Evolutionary conservation across 2,888 invertebrate species (phyloP), one percentile per base, ranked within the genome.

Genomic region (Pyrrhosoma nymphula): DNA sequence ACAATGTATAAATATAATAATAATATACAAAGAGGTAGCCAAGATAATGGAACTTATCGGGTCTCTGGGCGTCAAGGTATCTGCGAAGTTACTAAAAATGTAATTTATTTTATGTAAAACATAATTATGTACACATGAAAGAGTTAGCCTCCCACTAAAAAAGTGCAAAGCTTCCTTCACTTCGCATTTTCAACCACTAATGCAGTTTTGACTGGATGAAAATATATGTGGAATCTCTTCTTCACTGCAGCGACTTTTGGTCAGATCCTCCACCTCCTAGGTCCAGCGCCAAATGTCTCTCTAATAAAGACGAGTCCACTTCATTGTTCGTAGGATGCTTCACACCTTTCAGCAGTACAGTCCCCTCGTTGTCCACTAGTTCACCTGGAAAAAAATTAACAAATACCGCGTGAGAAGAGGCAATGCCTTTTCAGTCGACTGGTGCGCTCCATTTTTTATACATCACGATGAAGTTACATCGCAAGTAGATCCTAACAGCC

Each of bases 201-300:
- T 26, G 23, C 10, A n/a, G 10, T 69, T 23, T 4, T 26, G 2
- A 69, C 26, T 4, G 0, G 20, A 69, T 23, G n/a, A 18, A 82
- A 26, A 35, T 35, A 82, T 35, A 16, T 26, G 30, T 0, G 0
- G 18, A 35, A 14, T 82, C 4, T 82, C 12, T 12, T 26, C 23
- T 82, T 93, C n/a, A 93, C n/a, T 93, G 93, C 93, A 93, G 35
- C n/a, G 63, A 47, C 47, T 93, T 93, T n/a, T 93, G 63, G 93
- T 69, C 75, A 47, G 93, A 69, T 47, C 55, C 69, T 55, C 69
- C 93, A 26, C 20, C 63, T 35, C 69, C 63, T 47, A 69, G 69
- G 6, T 69, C 93, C 47, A 93, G 47, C 2, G 47, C 69, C 63
- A 93, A 47, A 23, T 93, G 63, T 35, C 93, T 93, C 47, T 93